Conservation (phyloP, 37 sponge, comb jelly and placozoan species). For the Beroe ovata region DNA sequence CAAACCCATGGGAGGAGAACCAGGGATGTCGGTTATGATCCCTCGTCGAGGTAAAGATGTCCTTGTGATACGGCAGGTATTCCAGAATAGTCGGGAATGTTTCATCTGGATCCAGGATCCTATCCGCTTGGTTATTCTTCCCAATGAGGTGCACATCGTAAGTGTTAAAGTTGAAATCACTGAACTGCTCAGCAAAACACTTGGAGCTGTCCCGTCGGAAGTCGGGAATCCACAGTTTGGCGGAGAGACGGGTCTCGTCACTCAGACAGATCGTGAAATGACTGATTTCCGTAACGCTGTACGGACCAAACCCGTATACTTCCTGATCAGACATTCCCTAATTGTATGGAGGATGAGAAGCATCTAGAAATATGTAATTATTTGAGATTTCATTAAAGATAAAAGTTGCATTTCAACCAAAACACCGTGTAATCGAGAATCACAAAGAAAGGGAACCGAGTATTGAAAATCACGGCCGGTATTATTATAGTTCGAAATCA, state of each 20-base stretch:
- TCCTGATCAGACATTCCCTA: not conserved
- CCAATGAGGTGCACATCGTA: not conserved
- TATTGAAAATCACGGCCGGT: no score
- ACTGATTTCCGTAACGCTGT: conserved; percentile 30
- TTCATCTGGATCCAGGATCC: not conserved
- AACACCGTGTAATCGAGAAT: no score
- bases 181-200: not conserved
- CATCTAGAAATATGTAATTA: not conserved
- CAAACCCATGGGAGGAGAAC: conserved; percentile 63
- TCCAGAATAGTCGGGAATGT: conserved; percentile 62
- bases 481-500: not conserved
- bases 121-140: not conserved
- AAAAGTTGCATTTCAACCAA: no score
- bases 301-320: conserved; percentile 13
- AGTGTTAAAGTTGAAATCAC: not conserved
- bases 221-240: conserved; percentile 15
- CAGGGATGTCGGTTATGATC: conserved; percentile 49
- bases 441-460: no score
- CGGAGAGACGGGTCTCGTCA: not conserved
- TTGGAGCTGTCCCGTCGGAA: not conserved
- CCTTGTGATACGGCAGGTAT: conserved; percentile 61
- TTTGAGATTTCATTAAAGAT: not conserved
- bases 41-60: conserved; percentile 1
- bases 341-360: not conserved
- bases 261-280: not conserved